Evolutionary conservation across 2,888 invertebrate species (phyloP), one percentile per base, ranked within the genome.

Genomic region (Xiphydria camelus): DNA sequence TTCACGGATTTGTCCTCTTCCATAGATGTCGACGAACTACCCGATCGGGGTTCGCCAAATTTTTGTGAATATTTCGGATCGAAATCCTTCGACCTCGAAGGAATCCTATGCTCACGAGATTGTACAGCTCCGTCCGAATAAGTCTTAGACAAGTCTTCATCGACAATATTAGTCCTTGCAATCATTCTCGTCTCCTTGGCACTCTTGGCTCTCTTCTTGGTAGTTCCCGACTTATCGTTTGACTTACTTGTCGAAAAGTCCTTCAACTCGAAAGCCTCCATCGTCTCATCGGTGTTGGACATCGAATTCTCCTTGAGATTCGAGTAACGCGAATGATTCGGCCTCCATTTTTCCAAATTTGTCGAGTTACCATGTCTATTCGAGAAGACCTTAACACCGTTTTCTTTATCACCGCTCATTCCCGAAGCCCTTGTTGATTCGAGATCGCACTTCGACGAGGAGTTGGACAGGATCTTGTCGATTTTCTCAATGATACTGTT

Each of bases 401-500:
- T 31, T 12, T 9, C 7, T 4, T 2, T 18, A 18, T 12, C 5
- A 2, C 4, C 20, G 4, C 12, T 6, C 7, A 18, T 10, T 9
- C 36, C 10, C n/a, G 20, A n/a, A 12, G 21, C 15, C 5, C n/a
- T 12, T 12, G 36, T 19, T 10, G 10, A 18, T 26, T 26, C 36
- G 22, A 12, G 10, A n/a, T 34, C 25, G 19, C 19, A 15, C 40
- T 22, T 45, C 5, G 17, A 31, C 9, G 40, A 19, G 4, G 45
- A 61, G 31, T 66, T 68, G 22, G 64, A 64, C 6, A 73, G 48
- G 20, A 73, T 73, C 14, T 57, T 59, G 22, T 73, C 73, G 15
- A 73, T 73, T 18, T 70, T 73, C 23, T 71, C 69, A 12, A 73
- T 73, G 4, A 73, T 73, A 18, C 57, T 64, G 12, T 64, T 66